Percentiles rank a stretch among this genome's conserved stretches.
phyloP scores from a whole-genome alignment of 2,797 vertebrate species.

The Cephalopachus bancanus region DNA sequence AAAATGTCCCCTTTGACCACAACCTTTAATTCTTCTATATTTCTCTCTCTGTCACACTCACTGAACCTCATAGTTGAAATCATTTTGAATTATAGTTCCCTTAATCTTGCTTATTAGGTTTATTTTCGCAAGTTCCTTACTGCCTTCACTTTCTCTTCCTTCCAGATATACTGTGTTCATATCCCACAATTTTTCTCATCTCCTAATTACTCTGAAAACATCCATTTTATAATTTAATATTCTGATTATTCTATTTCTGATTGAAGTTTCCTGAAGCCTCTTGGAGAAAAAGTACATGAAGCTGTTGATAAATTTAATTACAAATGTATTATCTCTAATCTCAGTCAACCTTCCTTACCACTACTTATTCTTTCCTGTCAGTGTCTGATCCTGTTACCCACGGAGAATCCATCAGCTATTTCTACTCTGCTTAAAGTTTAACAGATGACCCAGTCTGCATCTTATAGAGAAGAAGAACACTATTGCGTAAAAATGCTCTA shows the following conservation, averaged over 20 bases:
- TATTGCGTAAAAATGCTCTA: background rate
- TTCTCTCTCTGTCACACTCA: constrained; percentile 4
- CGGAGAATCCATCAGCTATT: background rate
- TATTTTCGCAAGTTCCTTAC: background rate
- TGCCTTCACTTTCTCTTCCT: background rate
- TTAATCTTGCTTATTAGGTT: background rate
- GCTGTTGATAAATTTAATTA: background rate
- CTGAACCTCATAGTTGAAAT: background rate
- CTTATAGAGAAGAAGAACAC: background rate
- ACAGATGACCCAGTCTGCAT: background rate
- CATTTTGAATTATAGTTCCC: constrained; percentile 8
- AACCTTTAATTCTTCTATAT: constrained; percentile 13
- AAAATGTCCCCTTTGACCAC: constrained; percentile 39
- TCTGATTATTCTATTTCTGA: background rate
- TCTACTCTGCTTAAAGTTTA: background rate
- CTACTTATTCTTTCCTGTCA: background rate
- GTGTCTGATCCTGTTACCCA: background rate
- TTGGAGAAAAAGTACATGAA: background rate
- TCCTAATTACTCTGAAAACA: constrained; percentile 6
- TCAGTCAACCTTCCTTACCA: background rate
- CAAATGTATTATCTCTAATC: background rate
- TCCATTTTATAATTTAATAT: background rate
- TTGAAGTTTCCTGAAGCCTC: background rate
- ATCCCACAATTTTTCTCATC: background rate
- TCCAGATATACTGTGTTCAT: background rate